phyloP scores from a whole-genome alignment of 2,888 invertebrate species.

The Leucozona laternaria region DNA sequence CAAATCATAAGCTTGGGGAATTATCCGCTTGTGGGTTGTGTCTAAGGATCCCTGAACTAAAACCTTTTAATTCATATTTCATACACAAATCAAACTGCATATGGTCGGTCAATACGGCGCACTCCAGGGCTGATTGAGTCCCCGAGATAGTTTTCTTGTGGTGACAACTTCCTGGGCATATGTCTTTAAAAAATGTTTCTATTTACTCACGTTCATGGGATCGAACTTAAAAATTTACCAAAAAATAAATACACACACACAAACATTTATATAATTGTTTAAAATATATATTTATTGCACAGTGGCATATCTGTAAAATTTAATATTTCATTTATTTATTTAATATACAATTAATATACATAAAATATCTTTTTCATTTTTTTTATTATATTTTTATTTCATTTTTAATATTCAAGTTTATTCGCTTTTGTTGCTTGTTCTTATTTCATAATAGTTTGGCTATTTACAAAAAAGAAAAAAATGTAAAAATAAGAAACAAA shows the following conservation, averaged over 20 bases:
- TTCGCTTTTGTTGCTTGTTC: conserved; percentile 36
- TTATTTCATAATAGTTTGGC: conserved; percentile 62
- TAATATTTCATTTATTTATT: not conserved
- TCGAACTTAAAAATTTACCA: not conserved
- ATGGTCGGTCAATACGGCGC: too few species aligned
- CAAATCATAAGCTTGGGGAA: too few species aligned
- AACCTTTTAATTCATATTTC: too few species aligned
- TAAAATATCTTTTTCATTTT: not conserved
- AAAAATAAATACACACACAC: not conserved
- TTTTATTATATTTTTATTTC: not conserved
- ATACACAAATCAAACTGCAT: too few species aligned
- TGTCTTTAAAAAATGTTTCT: not conserved
- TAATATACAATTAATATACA: not conserved
- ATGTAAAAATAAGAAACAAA: conserved; percentile 14
- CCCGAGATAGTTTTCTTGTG: too few species aligned
- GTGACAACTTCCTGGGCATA: too few species aligned
- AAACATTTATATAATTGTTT: not conserved
- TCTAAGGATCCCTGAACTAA: too few species aligned
- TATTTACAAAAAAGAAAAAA: conserved; percentile 66
- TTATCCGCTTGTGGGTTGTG: too few species aligned
- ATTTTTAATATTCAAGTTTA: not conserved
- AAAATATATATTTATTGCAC: conserved; percentile 61
- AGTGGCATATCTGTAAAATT: conserved; percentile 55
- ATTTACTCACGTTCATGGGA: not conserved
- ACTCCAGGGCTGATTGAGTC: too few species aligned